Percentiles rank a stretch among this genome's conserved stretches.
Conservation (phyloP, 2,888 invertebrate species). For the Drosophila villosipedis region DNA sequence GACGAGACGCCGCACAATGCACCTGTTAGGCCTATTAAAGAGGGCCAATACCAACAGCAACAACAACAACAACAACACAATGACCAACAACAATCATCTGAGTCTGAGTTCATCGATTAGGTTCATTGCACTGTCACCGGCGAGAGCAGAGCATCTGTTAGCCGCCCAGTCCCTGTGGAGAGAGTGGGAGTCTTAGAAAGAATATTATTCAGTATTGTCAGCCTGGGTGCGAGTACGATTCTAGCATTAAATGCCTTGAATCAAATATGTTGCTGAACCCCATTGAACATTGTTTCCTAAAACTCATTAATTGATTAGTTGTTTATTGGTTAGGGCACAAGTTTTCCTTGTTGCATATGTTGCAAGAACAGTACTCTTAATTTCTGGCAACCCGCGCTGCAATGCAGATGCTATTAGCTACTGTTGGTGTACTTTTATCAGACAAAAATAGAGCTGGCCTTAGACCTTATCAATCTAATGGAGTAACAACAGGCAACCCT, state of each 20-base stretch:
- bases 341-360: background rate
- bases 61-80: background rate
- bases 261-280: background rate
- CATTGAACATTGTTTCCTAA: background rate
- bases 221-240: no score
- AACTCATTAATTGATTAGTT: background rate
- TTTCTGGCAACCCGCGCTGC: background rate
- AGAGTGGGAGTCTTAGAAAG: background rate
- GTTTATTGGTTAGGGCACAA: background rate
- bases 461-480: background rate
- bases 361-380: background rate
- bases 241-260: background rate
- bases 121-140: constrained; percentile 23
- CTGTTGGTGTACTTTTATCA: background rate
- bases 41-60: constrained; percentile 9
- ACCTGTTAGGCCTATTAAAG: constrained; percentile 64
- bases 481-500: background rate
- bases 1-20: constrained; percentile 37
- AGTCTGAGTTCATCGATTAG: constrained; percentile 4
- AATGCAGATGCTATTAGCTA: background rate
- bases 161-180: background rate
- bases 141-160: constrained; percentile 16
- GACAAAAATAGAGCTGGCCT: background rate
- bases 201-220: background rate
- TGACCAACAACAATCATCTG: constrained; percentile 6